These are phyloP conservation scores for Drosophila bocki DNA, from an alignment of 1,140 invertebrate genomes.

Conservation along the genomic window DNA sequence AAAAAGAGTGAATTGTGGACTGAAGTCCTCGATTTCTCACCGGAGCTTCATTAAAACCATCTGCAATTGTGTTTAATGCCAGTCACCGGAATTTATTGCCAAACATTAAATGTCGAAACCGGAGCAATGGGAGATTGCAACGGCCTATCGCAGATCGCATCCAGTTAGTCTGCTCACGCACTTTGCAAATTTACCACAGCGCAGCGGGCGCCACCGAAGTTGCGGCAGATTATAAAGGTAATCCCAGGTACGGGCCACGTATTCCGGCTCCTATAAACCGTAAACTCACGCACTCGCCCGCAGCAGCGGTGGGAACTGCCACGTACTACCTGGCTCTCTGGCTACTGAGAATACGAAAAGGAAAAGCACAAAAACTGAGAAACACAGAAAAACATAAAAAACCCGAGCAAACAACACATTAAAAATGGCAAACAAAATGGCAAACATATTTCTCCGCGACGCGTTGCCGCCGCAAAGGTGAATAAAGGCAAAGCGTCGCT, in stretches of 20 bases:
- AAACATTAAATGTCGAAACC: constrained; percentile 24
- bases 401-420: constrained; percentile 62
- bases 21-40: background rate
- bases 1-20: background rate
- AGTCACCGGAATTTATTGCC: constrained; percentile 32
- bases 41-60: constrained; percentile 27
- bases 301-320: constrained; percentile 43
- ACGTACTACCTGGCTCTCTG: constrained; percentile 29
- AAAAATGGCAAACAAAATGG: constrained; percentile 83
- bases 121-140: constrained; percentile 16
- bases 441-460: constrained; percentile 71
- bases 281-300: constrained; percentile 70
- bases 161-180: constrained; percentile 76
- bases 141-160: constrained; percentile 41
- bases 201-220: constrained; percentile 40
- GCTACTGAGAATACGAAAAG: constrained; percentile 18
- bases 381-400: constrained; percentile 18
- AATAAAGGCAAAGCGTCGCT: constrained; percentile 58
- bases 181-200: constrained; percentile 80
- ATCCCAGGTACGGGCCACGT: constrained; percentile 67
- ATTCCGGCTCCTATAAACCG: constrained; percentile 68
- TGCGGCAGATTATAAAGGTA: constrained; percentile 75
- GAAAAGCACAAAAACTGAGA: constrained; percentile 38
- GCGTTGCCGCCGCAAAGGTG: constrained; percentile 56
- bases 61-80: constrained; percentile 22